Evolutionary conservation across 2,797 vertebrate genomes (phyloP).

Genomic region (Cottoperca gobio): DNA sequence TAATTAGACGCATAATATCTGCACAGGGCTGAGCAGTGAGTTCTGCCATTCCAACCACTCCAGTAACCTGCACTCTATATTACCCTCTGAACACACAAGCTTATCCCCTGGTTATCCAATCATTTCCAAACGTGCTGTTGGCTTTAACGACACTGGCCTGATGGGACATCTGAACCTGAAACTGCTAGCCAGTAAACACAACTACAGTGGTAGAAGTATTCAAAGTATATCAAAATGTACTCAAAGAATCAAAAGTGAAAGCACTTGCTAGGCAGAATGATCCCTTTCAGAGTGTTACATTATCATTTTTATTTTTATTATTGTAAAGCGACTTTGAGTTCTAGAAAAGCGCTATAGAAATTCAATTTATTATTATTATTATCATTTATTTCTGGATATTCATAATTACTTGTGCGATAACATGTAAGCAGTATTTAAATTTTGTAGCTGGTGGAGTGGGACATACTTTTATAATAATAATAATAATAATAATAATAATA

Average conservation of each 20-base stretch:
- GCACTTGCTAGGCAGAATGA: neutral
- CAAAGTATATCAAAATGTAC: neutral
- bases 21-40: constrained; percentile 35
- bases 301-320: too few relatives aligned
- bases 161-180: constrained; percentile 17
- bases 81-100: neutral
- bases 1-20: constrained; percentile 61
- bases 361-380: neutral
- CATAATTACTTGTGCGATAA: neutral
- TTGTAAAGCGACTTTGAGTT: too few relatives aligned
- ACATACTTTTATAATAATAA: neutral
- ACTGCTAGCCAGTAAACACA: neutral
- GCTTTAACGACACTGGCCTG: neutral
- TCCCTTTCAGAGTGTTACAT: neutral
- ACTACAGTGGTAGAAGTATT: neutral
- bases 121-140: constrained; percentile 14
- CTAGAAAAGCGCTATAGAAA: too few relatives aligned
- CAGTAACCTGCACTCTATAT: neutral
- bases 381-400: neutral
- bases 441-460: neutral
- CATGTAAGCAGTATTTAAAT: neutral
- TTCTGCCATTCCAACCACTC: constrained; percentile 21
- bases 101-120: constrained; percentile 18
- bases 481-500: too few relatives aligned
- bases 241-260: neutral